Conservation (phyloP, 2,888 invertebrate species). For the Tiliacea aurago region DNA sequence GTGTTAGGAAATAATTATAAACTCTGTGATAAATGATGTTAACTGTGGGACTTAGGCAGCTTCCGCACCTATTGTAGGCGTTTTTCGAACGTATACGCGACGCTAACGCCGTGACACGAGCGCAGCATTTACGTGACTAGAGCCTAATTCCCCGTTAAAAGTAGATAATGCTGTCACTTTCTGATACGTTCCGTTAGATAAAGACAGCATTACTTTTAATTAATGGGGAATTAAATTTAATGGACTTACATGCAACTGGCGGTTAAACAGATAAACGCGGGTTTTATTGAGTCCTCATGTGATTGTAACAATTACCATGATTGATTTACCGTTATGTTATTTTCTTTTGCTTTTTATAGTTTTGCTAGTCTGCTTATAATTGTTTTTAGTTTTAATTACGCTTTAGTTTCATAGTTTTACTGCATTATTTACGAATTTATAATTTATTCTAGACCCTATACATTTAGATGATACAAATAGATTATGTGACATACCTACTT, state of each 20-base stretch:
- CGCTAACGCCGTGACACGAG: neutral
- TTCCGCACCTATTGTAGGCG: neutral
- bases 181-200: too few species aligned
- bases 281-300: neutral
- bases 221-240: too few species aligned
- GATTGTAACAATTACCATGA: neutral
- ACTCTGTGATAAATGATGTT: constrained; percentile 35
- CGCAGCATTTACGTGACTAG: neutral
- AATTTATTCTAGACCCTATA: neutral
- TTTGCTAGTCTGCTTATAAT: constrained; percentile 19
- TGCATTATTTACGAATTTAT: neutral
- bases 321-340: constrained; percentile 13
- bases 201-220: too few species aligned
- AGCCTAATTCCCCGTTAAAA: too few species aligned
- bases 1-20: constrained; percentile 19
- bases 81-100: neutral
- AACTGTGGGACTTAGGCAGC: constrained; percentile 5
- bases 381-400: neutral
- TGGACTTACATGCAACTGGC: too few species aligned
- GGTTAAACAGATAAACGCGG: neutral
- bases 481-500: neutral
- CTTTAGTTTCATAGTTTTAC: constrained; percentile 1
- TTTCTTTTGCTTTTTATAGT: constrained; percentile 2
- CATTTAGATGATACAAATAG: neutral
- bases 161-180: too few species aligned